A percentile compares a stretch with the other conserved stretches of the same genome.
Evolutionary conservation across 1,140 invertebrate species (phyloP).

Genomic region (Caenorhabditis tropicalis): DNA sequence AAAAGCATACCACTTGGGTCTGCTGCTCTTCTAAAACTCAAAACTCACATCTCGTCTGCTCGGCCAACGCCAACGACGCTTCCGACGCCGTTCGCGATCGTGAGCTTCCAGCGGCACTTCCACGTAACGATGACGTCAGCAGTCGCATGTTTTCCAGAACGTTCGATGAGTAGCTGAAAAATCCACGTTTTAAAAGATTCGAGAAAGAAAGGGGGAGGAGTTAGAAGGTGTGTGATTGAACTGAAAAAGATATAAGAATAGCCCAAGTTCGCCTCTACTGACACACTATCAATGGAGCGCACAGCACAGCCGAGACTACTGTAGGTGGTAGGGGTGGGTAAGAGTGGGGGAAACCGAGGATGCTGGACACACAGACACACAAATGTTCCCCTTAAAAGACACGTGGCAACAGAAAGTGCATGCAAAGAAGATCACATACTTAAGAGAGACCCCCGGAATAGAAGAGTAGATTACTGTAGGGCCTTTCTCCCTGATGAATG

Average conservation of each 20-base stretch:
- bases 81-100: conserved; percentile 10
- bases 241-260: too few relatives aligned
- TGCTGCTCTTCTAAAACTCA: too few relatives aligned
- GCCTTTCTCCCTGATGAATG: background rate
- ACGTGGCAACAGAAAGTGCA: background rate
- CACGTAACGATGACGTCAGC: background rate
- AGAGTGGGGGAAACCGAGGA: background rate
- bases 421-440: background rate
- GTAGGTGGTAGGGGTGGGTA: background rate
- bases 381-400: too few relatives aligned
- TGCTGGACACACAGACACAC: conserved; percentile 13
- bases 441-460: background rate
- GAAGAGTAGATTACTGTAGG: conserved; percentile 2
- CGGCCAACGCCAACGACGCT: conserved; percentile 28
- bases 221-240: background rate
- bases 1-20: too few relatives aligned
- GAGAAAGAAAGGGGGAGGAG: background rate
- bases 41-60: conserved; percentile 50
- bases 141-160: conserved; percentile 51
- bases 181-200: background rate
- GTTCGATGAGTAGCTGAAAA: conserved; percentile 48
- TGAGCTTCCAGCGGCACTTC: background rate
- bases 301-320: background rate
- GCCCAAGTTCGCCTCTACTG: background rate
- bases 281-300: background rate